Evolutionary conservation across 2,797 vertebrate genomes (phyloP).

Genomic region (Carduelis carduelis): DNA sequence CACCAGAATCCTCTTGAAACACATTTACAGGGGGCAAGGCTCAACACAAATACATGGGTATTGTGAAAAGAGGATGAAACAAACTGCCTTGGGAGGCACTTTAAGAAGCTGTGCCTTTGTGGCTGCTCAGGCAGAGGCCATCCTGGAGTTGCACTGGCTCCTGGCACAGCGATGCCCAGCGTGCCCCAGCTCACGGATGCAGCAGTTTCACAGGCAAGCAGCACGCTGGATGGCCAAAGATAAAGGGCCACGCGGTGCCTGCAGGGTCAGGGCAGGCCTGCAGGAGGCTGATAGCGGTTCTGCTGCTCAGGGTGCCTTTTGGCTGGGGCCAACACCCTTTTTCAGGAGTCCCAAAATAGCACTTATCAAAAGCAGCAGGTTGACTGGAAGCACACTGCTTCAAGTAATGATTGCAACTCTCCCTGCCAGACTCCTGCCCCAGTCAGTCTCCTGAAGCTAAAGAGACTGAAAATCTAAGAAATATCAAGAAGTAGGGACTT

Average conservation of each 20-base stretch:
- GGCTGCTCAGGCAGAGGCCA: neutral
- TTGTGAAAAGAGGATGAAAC: neutral
- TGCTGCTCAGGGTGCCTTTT: neutral
- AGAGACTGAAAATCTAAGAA: neutral
- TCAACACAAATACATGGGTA: neutral
- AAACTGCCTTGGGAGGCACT: neutral
- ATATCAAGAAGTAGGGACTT: neutral
- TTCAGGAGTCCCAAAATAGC: slow-evolving; percentile 10
- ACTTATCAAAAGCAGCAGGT: neutral
- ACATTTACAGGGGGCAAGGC: neutral
- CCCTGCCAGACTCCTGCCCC: neutral
- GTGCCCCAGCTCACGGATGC: neutral
- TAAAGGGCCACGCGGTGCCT: neutral
- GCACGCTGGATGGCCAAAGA: neutral
- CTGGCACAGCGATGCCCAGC: neutral
- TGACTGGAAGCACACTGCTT: neutral
- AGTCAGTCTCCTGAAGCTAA: neutral
- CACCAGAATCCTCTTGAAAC: slow-evolving; percentile 10
- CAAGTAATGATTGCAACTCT: neutral
- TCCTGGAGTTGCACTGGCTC: neutral
- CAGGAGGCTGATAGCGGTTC: neutral
- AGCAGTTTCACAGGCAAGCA: neutral
- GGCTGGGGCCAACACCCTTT: neutral
- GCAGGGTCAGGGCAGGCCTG: neutral
- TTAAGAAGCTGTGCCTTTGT: neutral